Evolutionary conservation across 2,888 invertebrate species (phyloP).

Genomic region (Dinocampus coccinellae): DNA sequence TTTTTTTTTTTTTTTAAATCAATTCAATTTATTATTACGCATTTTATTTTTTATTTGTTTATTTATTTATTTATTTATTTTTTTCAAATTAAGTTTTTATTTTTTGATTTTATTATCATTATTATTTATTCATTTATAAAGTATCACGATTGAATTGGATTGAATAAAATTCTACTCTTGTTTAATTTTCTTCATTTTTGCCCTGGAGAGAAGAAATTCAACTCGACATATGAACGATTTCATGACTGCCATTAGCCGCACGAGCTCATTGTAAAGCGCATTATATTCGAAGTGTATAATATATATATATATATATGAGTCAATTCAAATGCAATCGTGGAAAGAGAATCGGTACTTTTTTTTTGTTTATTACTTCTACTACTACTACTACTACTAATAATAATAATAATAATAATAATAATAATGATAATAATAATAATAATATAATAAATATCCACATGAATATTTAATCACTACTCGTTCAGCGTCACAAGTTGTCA

Average conservation of each 20-base stretch:
- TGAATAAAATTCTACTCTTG: slow-evolving; percentile 21
- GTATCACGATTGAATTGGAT: slow-evolving; percentile 24
- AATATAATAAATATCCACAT: too few relatives aligned
- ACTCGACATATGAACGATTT: slow-evolving; percentile 30
- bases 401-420: too few relatives aligned
- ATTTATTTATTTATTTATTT: too few relatives aligned
- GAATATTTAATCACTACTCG: background rate
- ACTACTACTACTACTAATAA: too few relatives aligned
- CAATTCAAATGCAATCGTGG: slow-evolving; percentile 20
- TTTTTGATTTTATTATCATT: too few relatives aligned
- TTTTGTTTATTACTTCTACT: too few relatives aligned
- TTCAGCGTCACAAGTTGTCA: background rate
- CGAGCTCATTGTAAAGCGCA: slow-evolving; percentile 20
- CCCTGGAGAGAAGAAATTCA: slow-evolving; percentile 33
- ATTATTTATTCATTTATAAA: slow-evolving; percentile 18
- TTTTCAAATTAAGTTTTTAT: too few relatives aligned
- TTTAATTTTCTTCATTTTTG: slow-evolving; percentile 15
- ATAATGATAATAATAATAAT: too few relatives aligned
- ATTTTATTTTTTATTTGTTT: too few relatives aligned
- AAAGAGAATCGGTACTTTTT: slow-evolving; percentile 7
- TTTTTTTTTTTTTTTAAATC: slow-evolving; percentile 2
- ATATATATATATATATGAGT: background rate
- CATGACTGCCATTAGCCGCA: slow-evolving; percentile 36
- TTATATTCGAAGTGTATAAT: slow-evolving; percentile 8
- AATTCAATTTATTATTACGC: too few relatives aligned